phyloP scores from a whole-genome alignment of 2,113 vertebrate species.

The Gadus chalcogrammus region DNA sequence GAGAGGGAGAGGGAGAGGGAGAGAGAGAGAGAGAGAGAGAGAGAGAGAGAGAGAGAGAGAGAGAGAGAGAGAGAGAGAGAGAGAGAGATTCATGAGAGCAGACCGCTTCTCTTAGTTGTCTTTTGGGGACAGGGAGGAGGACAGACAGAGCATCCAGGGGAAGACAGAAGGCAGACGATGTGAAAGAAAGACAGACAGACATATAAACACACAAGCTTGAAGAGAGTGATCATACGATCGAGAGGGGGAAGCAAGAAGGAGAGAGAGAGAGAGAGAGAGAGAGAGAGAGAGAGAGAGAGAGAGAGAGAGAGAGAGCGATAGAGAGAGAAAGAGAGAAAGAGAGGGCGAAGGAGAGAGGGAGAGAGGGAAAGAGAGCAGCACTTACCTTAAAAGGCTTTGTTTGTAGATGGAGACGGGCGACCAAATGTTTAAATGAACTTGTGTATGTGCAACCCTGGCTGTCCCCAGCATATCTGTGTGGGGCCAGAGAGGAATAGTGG shows the following conservation, averaged over 20 bases:
- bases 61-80: background rate
- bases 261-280: background rate
- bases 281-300: background rate
- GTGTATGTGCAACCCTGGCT: conserved; percentile 28
- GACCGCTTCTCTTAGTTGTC: background rate
- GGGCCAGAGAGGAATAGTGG: conserved; percentile 1
- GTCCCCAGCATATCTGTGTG: conserved; percentile 28
- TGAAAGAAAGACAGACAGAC: conserved; percentile 1
- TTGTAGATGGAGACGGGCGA: conserved; percentile 57
- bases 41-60: conserved; percentile 3
- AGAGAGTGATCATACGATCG: background rate
- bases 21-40: conserved; percentile 1
- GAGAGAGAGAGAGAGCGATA: background rate
- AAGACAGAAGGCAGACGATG: background rate
- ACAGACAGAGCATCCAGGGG: background rate
- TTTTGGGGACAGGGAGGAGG: background rate
- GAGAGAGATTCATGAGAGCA: conserved; percentile 13
- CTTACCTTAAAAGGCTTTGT: conserved; percentile 76
- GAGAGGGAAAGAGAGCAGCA: conserved; percentile 40
- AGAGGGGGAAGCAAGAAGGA: conserved; percentile 10
- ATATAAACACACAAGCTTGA: no score
- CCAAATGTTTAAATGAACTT: conserved; percentile 49
- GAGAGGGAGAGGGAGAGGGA: background rate
- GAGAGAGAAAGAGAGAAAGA: conserved; percentile 2
- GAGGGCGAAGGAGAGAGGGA: background rate